A percentile compares a stretch with the other conserved stretches of the same genome.
These are phyloP conservation scores for Pseudorectes ferrugineus DNA, from an alignment of 2,113 vertebrate species.

Conservation along the genomic window DNA sequence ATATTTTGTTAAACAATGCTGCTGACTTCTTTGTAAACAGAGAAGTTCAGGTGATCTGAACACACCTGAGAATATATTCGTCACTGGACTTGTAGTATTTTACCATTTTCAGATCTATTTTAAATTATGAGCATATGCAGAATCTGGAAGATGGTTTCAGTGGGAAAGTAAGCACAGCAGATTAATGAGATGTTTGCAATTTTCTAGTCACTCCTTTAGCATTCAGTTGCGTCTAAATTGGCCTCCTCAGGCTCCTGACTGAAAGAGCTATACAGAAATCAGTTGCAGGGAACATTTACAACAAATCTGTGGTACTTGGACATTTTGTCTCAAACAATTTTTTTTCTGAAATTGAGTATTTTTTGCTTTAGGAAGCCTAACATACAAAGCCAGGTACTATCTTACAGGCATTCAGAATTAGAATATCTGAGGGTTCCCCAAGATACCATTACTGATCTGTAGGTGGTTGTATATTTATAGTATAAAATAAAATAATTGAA, in stretches of 20 bases:
- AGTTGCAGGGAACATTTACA: neutral
- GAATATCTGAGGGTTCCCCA: neutral
- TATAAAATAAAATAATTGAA: neutral
- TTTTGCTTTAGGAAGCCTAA: neutral
- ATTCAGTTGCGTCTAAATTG: slow-evolving; percentile 24
- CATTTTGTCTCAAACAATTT: neutral
- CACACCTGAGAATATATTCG: neutral
- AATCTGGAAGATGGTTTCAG: slow-evolving; percentile 13
- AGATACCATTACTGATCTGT: neutral
- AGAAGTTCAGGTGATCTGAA: slow-evolving; percentile 17
- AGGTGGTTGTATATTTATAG: neutral
- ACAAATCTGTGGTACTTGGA: neutral
- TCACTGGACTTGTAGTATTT: neutral
- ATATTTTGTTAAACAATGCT: neutral
- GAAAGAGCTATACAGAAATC: neutral
- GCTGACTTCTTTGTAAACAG: slow-evolving; percentile 41
- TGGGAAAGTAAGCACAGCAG: slow-evolving; percentile 4
- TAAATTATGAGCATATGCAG: slow-evolving; percentile 18
- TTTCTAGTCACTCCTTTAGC: slow-evolving; percentile 14
- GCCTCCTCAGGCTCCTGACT: neutral
- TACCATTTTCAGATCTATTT: neutral
- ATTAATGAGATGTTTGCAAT: slow-evolving; percentile 34
- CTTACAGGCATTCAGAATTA: neutral
- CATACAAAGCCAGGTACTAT: neutral
- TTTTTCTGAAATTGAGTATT: neutral